Evolutionary conservation across 2,113 vertebrate species (phyloP).

Genomic region (Cygnus buccinator): DNA sequence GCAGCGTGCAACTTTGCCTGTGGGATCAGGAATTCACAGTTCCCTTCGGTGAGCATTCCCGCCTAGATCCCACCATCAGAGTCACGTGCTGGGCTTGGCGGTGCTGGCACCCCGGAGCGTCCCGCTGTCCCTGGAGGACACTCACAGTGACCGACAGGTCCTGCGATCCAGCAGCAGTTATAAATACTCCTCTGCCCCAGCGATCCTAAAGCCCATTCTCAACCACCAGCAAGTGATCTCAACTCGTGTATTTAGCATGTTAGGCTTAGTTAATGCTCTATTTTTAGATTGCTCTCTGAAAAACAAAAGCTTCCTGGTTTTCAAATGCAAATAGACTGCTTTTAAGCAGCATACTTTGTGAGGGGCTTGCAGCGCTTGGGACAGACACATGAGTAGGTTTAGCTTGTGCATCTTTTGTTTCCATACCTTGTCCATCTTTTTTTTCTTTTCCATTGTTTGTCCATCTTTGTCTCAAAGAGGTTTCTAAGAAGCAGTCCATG

Average conservation of each 20-base stretch:
- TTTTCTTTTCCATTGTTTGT: background rate
- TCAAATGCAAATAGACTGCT: background rate
- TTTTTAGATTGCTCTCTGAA: slow-evolving; percentile 32
- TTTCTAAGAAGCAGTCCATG: background rate
- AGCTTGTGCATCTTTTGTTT: background rate
- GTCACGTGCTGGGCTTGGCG: slow-evolving; percentile 22
- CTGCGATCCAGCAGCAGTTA: background rate
- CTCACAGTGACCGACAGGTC: background rate
- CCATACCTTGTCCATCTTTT: background rate
- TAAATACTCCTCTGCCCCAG: slow-evolving; percentile 45
- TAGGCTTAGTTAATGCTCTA: slow-evolving; percentile 24
- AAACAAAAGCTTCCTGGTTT: background rate
- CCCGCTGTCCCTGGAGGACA: slow-evolving; percentile 1
- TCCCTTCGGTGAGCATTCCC: background rate
- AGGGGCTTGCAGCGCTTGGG: background rate
- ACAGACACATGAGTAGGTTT: background rate
- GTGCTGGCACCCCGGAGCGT: background rate
- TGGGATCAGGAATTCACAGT: background rate
- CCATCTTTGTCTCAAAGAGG: background rate
- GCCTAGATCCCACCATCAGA: background rate
- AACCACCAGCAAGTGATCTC: slow-evolving; percentile 45
- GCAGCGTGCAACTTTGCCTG: background rate
- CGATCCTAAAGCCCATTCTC: slow-evolving; percentile 26
- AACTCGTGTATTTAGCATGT: slow-evolving; percentile 55
- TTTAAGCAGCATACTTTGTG: background rate